Conservation (phyloP, 1,140 invertebrate species). For the Diorhabda elongata region DNA sequence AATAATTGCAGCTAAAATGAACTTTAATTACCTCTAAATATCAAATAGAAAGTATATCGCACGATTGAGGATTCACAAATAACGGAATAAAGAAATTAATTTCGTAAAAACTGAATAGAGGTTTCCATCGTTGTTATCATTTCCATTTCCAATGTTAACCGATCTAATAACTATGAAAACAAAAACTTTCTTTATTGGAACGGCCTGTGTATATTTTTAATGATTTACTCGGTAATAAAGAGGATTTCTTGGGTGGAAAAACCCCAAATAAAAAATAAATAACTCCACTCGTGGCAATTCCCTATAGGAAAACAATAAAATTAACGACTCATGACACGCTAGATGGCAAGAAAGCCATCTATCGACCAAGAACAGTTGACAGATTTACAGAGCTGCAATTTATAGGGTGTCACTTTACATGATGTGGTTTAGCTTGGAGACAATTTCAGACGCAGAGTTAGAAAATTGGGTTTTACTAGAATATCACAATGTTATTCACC, state of each 20-base stretch:
- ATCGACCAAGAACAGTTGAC: conserved; percentile 1
- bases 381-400: not conserved
- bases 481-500: too few relatives aligned
- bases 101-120: too few relatives aligned
- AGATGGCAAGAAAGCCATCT: not conserved
- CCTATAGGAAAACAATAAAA: conserved; percentile 2
- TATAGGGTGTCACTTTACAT: not conserved
- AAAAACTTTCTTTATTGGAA: too few relatives aligned
- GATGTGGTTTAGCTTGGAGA: not conserved
- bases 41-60: too few relatives aligned
- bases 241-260: not conserved
- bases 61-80: too few relatives aligned
- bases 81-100: too few relatives aligned
- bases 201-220: not conserved
- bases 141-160: too few relatives aligned
- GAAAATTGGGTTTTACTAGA: too few relatives aligned
- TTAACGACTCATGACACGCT: conserved; percentile 1
- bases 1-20: too few relatives aligned
- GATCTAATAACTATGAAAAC: too few relatives aligned
- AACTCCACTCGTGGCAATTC: not conserved
- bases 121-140: too few relatives aligned
- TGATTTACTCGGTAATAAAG: not conserved
- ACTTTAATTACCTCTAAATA: too few relatives aligned
- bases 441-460: not conserved
- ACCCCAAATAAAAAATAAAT: conserved; percentile 1